Conservation (phyloP, 2,113 vertebrate species). For the Erpornis zantholeuca region DNA sequence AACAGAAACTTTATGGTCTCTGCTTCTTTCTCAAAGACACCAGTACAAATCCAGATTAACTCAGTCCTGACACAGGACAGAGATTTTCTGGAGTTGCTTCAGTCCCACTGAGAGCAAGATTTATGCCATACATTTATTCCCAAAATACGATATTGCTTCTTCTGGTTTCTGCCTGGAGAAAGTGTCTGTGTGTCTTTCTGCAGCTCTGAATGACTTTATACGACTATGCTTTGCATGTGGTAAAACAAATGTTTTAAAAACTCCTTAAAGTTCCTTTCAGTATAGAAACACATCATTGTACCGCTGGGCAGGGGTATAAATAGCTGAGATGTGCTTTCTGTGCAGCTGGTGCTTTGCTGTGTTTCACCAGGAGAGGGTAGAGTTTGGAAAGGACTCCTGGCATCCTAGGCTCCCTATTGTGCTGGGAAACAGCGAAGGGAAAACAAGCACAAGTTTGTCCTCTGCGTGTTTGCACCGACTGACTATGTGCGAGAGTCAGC, state of each 20-base stretch:
- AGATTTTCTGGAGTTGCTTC: background rate
- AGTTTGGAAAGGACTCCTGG: conserved; percentile 63
- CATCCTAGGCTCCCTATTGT: conserved; percentile 75
- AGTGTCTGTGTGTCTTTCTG: background rate
- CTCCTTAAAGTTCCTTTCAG: background rate
- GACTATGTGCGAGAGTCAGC: conserved; percentile 6
- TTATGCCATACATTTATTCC: background rate
- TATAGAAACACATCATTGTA: background rate
- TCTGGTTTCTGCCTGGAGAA: background rate
- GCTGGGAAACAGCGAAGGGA: conserved; percentile 55
- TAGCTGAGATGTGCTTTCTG: background rate
- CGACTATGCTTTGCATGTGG: background rate
- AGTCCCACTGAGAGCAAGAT: background rate
- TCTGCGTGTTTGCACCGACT: conserved; percentile 32
- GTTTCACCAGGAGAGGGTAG: conserved; percentile 79
- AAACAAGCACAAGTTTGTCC: conserved; percentile 73
- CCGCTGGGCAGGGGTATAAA: background rate
- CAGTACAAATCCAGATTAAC: background rate
- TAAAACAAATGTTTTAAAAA: background rate
- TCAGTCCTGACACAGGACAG: background rate
- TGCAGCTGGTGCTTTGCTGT: conserved; percentile 64
- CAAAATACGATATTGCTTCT: background rate
- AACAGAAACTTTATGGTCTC: background rate
- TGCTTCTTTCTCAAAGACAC: background rate
- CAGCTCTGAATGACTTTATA: background rate